phyloP scores from a whole-genome alignment of 2,113 vertebrate genomes.

The Butorides virescens region DNA sequence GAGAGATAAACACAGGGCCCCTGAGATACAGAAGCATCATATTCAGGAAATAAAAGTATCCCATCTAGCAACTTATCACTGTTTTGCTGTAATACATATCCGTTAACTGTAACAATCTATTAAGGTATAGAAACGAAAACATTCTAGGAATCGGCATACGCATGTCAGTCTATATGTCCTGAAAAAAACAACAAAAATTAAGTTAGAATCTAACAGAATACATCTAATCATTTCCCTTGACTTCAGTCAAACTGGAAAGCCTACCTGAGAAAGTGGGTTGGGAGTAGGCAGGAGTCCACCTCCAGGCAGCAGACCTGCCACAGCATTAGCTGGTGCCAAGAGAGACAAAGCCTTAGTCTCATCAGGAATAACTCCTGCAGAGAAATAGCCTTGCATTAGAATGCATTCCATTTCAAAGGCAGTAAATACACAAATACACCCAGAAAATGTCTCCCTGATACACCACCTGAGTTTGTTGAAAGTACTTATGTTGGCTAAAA shows the following conservation, averaged over 20 bases:
- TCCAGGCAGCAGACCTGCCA: conserved; percentile 98
- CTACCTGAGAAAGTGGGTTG: conserved; percentile 91
- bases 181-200: not conserved
- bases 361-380: conserved; percentile 99
- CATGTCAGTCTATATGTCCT: not conserved
- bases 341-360: conserved; percentile 99
- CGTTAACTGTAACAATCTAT: not conserved
- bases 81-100: accelerated
- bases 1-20: not conserved
- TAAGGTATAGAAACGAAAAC: accelerated
- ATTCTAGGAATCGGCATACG: accelerated
- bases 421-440: conserved; percentile 89
- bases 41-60: not conserved
- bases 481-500: conserved; percentile 85
- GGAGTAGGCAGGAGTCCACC: conserved; percentile 97
- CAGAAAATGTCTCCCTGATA: conserved; percentile 85
- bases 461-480: conserved; percentile 85
- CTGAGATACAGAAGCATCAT: not conserved
- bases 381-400: conserved; percentile 83
- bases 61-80: not conserved
- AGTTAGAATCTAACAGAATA: not conserved
- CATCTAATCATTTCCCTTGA: accelerated
- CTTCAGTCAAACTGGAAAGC: not conserved
- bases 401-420: conserved; percentile 53
- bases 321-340: conserved; percentile 98